A percentile compares a stretch with the other conserved stretches of the same genome.
Conservation (phyloP, 2,113 vertebrate species). For the Mystacornis crossleyi region DNA sequence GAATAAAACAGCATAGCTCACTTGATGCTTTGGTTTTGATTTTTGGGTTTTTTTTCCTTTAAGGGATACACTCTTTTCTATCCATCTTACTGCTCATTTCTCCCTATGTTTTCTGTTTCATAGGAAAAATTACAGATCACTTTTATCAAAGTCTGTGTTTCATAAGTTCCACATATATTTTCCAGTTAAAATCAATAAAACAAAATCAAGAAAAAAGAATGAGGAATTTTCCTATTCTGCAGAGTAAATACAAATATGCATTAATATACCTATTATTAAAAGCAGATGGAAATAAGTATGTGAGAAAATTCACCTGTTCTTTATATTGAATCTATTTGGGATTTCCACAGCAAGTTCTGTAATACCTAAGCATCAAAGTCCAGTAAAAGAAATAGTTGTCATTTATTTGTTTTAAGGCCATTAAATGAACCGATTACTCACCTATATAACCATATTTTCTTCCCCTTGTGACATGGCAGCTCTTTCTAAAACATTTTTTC, state of each 20-base stretch:
- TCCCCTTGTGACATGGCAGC: not conserved
- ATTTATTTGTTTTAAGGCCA: not conserved
- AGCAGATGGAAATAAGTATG: not conserved
- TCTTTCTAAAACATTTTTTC: not conserved
- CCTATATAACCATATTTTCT: not conserved
- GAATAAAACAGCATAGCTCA: not conserved
- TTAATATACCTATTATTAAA: not conserved
- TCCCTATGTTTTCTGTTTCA: not conserved
- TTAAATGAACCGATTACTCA: not conserved
- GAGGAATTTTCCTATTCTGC: not conserved
- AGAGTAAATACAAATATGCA: not conserved
- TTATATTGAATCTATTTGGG: not conserved
- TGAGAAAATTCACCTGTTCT: not conserved
- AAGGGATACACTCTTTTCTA: not conserved
- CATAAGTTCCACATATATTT: not conserved
- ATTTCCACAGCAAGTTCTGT: not conserved
- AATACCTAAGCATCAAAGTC: not conserved
- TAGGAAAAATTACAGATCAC: not conserved
- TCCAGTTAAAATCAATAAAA: not conserved
- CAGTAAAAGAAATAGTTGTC: not conserved
- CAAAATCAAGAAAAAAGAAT: not conserved
- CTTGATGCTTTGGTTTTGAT: not conserved
- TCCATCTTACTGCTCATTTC: not conserved
- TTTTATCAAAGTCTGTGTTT: slow-evolving; percentile 2
- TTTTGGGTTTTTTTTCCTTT: not conserved